Conservation (phyloP, 2,113 vertebrate species). For the Corvus hawaiiensis region DNA sequence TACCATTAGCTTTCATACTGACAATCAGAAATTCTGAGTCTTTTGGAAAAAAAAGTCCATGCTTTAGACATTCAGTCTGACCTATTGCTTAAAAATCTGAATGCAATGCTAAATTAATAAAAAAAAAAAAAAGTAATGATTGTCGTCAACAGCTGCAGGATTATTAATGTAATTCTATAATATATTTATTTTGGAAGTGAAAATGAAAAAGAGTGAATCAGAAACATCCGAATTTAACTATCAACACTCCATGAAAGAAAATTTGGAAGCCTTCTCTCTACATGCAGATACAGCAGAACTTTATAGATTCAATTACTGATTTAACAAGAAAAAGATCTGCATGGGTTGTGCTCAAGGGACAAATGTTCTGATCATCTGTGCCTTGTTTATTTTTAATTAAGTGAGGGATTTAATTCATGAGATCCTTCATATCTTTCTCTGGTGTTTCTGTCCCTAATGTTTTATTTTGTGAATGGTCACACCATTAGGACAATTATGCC, state of each 20-base stretch:
- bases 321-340: neutral
- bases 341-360: neutral
- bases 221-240: neutral
- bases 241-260: neutral
- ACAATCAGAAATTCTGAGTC: neutral
- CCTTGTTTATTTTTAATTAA: neutral
- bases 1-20: neutral
- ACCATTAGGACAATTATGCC: neutral
- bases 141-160: neutral
- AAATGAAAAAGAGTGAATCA: neutral
- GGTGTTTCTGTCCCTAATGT: neutral
- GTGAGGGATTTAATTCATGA: rapidly evolving
- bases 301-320: neutral
- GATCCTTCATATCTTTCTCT: neutral
- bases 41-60: neutral
- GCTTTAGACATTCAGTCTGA: neutral
- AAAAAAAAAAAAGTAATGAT: neutral
- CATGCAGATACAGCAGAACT: neutral
- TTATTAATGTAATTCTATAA: neutral
- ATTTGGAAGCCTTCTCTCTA: neutral
- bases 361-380: neutral
- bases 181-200: neutral
- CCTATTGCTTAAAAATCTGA: neutral
- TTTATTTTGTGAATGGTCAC: neutral
- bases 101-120: neutral